Evolutionary conservation across 2,888 invertebrate genomes (phyloP), one percentile per base, ranked within the genome.

Genomic region (Morpho deidamia): DNA sequence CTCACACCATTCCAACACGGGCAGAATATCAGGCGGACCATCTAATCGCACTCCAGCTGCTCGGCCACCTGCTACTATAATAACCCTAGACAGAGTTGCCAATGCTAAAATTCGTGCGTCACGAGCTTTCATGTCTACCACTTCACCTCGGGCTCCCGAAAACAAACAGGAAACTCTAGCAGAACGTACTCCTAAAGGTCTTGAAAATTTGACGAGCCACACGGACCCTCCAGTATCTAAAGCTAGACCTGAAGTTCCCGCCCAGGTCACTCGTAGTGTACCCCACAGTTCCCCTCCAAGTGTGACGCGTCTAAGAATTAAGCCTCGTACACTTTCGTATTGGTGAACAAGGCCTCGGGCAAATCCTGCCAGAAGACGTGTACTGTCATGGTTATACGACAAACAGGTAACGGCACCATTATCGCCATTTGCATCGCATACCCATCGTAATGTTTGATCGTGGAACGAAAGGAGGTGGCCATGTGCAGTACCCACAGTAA

Each of bases 221-320:
- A 99, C 98, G 1, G 98, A 99, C 0, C 99, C 99, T 2, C 98
- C 97, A 44, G 96, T 96, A 73, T 99, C 99, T 12, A 97, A 95
- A 0, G 84, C 83, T 8, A 88, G 70, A 1, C 85, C 88, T 0
- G 86, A 83, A 0, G 81, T 74, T 3, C 86, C 90, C 1, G 89
- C 88, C 90, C 90, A 90, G 0, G 83, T 81, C 2, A 89, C 85
- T 37, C 80, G 70, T 45, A 90, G 69, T 7, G 78, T 82, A 0
- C 90, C 90, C 90, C 90, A 90, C 57, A 80, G 77, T 58, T 89
- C 88, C 14, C 90, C 89, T 2, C 88, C 90, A 3, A 88, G 82
- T 60, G 82, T 91, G 63, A 82, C 89, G 10, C 80, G 73, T 56
- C 88, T 70, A n/a, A 89, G 69, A 55, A 86, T 74, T 33, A 78